These are phyloP conservation scores for Vulpes lagopus DNA, from an alignment of 2,113 vertebrate genomes.

Conservation along the genomic window DNA sequence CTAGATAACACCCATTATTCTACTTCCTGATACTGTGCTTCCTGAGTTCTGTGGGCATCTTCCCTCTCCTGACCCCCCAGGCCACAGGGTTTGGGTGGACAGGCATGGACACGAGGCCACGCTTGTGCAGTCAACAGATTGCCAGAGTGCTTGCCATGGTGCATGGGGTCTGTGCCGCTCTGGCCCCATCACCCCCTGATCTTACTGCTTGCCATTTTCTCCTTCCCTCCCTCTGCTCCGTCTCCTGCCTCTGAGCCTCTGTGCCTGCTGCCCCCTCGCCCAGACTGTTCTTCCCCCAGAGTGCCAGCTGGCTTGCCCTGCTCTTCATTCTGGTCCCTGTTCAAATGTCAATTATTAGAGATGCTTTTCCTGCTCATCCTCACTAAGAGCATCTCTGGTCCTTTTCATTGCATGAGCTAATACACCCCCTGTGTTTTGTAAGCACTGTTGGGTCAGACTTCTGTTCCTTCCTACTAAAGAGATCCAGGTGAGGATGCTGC, in stretches of 20 bases:
- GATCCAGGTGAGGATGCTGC: not conserved
- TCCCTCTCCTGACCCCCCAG: not conserved
- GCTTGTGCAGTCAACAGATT: not conserved
- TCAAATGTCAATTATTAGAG: not conserved
- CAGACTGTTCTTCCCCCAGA: not conserved
- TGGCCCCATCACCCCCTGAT: not conserved
- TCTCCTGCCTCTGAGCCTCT: not conserved
- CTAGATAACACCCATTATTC: not conserved
- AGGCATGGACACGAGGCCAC: not conserved
- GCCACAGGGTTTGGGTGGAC: not conserved
- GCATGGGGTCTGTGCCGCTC: fast-evolving
- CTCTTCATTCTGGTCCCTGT: not conserved
- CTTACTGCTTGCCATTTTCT: not conserved
- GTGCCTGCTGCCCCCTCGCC: not conserved
- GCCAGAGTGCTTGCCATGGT: not conserved
- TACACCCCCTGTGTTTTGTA: not conserved
- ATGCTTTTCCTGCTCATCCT: not conserved
- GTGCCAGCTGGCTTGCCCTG: not conserved
- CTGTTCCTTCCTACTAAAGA: not conserved
- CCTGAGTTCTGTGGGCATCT: not conserved
- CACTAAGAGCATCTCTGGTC: not conserved
- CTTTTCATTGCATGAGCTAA: not conserved
- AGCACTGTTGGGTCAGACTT: not conserved
- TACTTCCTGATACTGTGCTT: not conserved
- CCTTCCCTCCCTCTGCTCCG: not conserved